Evolutionary conservation across 2,113 vertebrate species (phyloP).

Genomic region (Ploceus nigricollis): DNA sequence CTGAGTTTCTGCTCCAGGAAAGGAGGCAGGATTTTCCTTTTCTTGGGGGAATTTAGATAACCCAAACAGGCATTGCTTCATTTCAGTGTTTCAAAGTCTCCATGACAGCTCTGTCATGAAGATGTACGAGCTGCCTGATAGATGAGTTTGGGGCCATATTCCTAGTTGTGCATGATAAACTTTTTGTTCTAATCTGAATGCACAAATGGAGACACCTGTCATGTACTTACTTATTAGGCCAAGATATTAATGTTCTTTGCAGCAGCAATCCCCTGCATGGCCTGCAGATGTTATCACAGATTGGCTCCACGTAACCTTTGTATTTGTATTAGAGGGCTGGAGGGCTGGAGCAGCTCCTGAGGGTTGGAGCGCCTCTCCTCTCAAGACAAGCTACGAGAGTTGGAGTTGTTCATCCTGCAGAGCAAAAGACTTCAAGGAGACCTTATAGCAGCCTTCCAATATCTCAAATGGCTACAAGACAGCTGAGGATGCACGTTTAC

Average conservation of each 20-base stretch:
- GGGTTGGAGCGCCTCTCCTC: neutral
- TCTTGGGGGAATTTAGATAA: neutral
- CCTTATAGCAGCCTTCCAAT: neutral
- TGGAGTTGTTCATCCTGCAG: neutral
- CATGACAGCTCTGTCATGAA: neutral
- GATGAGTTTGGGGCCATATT: neutral
- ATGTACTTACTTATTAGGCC: neutral
- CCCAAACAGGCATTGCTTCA: neutral
- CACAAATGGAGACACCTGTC: neutral
- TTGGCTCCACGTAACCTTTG: neutral
- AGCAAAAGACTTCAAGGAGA: neutral
- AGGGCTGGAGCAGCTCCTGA: no score
- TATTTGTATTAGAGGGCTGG: neutral
- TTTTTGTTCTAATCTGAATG: neutral
- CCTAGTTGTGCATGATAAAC: neutral
- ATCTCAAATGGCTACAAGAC: neutral
- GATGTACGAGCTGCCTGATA: neutral
- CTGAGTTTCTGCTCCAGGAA: neutral
- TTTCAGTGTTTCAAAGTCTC: neutral
- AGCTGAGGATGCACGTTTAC: neutral
- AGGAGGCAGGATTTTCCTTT: neutral
- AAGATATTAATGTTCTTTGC: neutral
- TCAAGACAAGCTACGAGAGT: neutral
- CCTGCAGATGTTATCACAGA: neutral
- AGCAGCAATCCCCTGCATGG: neutral